These are phyloP conservation scores for Pteropus alecto DNA, from an alignment of 2,113 vertebrate genomes.

Conservation along the genomic window DNA sequence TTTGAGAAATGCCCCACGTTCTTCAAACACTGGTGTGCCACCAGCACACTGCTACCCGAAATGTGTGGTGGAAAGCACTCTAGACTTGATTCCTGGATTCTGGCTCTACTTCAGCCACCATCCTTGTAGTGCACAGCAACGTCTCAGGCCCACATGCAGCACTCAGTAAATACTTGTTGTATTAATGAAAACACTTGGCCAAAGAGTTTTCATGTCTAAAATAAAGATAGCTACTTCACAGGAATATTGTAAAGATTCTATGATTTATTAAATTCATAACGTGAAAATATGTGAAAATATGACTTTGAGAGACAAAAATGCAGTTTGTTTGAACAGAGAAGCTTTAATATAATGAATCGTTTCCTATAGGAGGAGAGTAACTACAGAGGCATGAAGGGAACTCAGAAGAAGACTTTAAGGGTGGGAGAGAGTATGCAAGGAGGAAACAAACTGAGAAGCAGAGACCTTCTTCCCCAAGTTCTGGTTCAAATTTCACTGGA, in stretches of 20 bases:
- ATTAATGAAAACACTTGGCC: not conserved
- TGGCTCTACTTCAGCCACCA: not conserved
- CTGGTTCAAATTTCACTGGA: not conserved
- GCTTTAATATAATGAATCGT: not conserved
- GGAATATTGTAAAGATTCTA: not conserved
- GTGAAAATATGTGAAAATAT: not conserved
- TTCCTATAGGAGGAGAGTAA: not conserved
- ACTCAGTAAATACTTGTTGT: not conserved
- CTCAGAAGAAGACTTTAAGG: not conserved
- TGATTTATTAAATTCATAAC: not conserved
- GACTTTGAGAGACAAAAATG: not conserved
- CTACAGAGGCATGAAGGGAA: not conserved
- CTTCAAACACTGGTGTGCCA: not conserved
- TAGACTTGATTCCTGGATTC: not conserved
- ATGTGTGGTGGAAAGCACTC: not conserved
- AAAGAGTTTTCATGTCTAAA: not conserved
- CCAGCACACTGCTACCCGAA: not conserved
- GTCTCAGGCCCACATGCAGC: too few relatives aligned
- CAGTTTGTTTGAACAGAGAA: not conserved
- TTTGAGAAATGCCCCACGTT: not conserved
- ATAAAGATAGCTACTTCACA: not conserved
- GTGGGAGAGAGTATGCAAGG: not conserved
- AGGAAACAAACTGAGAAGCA: not conserved
- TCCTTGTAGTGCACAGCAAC: not conserved
- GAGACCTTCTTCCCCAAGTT: not conserved